These are phyloP conservation scores for Ochotona princeps DNA, from an alignment of 2,113 vertebrate genomes.

Conservation along the genomic window DNA sequence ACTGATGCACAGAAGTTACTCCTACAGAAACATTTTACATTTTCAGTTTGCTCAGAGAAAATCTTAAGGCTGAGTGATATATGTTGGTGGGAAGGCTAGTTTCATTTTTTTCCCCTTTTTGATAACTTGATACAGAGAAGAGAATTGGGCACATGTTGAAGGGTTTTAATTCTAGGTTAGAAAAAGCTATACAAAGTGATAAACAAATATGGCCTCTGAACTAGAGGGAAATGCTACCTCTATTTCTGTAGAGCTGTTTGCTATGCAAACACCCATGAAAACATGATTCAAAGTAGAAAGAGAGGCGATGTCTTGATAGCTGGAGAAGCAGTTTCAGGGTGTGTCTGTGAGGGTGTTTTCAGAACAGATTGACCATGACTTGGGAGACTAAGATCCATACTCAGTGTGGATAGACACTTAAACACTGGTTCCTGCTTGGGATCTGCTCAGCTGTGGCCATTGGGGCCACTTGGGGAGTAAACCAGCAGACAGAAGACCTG, in stretches of 20 bases:
- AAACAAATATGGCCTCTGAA: neutral
- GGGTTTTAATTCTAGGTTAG: neutral
- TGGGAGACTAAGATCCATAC: neutral
- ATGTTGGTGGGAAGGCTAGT: neutral
- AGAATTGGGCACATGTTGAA: neutral
- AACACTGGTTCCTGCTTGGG: neutral
- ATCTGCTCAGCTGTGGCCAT: too few species aligned
- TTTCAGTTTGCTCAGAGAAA: neutral
- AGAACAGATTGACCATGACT: neutral
- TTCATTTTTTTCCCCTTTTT: neutral
- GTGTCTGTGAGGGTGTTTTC: neutral
- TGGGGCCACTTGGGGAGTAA: too few species aligned
- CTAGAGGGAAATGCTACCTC: neutral
- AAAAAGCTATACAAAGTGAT: neutral
- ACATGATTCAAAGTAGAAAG: neutral
- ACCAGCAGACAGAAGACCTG: too few species aligned
- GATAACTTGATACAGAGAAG: neutral
- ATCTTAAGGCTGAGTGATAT: neutral
- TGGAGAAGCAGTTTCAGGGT: neutral
- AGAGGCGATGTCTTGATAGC: neutral
- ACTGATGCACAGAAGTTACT: neutral
- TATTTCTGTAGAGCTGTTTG: neutral
- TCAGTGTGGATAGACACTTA: neutral
- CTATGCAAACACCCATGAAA: neutral
- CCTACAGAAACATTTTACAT: neutral